Conservation (phyloP, 2,888 invertebrate genomes). For the Ferrisia virgata region DNA sequence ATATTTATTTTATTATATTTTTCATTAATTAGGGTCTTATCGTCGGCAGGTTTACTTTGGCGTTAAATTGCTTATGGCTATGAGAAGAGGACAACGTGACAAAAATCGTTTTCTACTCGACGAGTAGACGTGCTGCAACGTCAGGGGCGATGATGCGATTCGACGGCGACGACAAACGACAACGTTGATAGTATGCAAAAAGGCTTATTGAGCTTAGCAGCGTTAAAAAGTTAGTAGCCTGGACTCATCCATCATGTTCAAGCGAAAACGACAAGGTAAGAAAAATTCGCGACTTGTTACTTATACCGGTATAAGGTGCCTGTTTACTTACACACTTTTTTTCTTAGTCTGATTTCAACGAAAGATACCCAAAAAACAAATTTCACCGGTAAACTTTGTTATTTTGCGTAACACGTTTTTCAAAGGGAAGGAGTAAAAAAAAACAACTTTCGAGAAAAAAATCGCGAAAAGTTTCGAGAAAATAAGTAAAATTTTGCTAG, state of each 20-base stretch:
- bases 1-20: background rate
- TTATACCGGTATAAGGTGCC: background rate
- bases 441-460: constrained; percentile 3
- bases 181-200: background rate
- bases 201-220: background rate
- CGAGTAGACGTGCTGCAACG: background rate
- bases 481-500: constrained; percentile 23
- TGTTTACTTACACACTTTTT: background rate
- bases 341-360: background rate
- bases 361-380: constrained; percentile 11
- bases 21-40: background rate
- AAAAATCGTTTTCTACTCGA: background rate
- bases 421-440: background rate
- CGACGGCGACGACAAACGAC: too few species aligned
- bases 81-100: background rate
- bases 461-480: background rate
- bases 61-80: background rate
- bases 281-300: constrained; percentile 9
- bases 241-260: constrained; percentile 19
- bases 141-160: background rate
- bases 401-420: constrained; percentile 28
- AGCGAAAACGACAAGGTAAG: constrained; percentile 1
- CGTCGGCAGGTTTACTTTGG: background rate
- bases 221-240: background rate
- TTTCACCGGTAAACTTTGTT: constrained; percentile 25